Evolutionary conservation across 2,113 vertebrate genomes (phyloP), one percentile per base, ranked within the genome.

Genomic region (Corapipo altera): DNA sequence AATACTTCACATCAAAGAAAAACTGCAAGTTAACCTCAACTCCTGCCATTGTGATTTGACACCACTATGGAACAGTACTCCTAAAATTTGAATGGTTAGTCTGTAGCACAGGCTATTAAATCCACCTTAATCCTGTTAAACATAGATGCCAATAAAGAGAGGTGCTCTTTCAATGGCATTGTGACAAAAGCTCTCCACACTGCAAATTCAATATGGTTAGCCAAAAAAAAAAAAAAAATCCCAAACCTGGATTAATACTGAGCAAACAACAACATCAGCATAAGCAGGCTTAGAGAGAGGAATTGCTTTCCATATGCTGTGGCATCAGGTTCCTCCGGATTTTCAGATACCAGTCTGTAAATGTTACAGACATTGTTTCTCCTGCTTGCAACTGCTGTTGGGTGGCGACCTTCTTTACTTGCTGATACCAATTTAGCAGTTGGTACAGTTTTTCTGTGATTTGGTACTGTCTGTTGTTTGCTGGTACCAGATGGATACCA

Each of bases 401-500:
- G 96, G 96, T 97, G 92, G 97, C 61, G 97, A 97, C 97, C 97
- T 95, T 92, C 96, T 88, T 97, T 95, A 90, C 96, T 95, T 96
- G 85, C 96, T 76, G 96, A 95, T 95, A 97, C 96, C 96, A 97
- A 83, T 95, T 96, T 95, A 97, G 97, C 97, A 98, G 96, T 97
- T 97, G 97, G 96, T 97, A 97, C 58, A 77, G 92, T 91, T 96
- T 97, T 96, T 97, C 93, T 97, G 94, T 89, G 97, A 97, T 98
- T 97, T 97, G 97, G 97, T 97, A 93, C 97, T 98, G 95, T 98
- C 97, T 98, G 97, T 97, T 97, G 96, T 96, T 98, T 88, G 48
- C 90, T 96, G 96, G 90, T 95, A 96, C 97, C 98, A 98, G 97
- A 98, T 98, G 98, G 97, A 97, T 97, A 95, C 97, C 98, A 98